These are phyloP conservation scores for Pomatorhinus ruficollis DNA, from an alignment of 2,113 vertebrate genomes.

Conservation along the genomic window DNA sequence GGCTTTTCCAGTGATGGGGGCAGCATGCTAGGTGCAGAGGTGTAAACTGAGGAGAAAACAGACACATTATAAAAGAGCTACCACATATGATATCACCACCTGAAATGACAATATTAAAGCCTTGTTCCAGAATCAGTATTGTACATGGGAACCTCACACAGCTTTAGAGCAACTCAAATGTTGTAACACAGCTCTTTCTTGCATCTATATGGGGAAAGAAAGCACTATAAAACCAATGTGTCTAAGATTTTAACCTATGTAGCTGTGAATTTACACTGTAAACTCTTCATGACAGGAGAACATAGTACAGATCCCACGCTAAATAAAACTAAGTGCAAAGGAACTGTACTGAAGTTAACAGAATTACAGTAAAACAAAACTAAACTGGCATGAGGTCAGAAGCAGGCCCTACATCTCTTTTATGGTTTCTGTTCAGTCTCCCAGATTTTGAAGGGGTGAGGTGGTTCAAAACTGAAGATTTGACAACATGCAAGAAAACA, in stretches of 20 bases:
- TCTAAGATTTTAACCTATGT: not conserved
- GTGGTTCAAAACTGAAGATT: not conserved
- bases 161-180: not conserved
- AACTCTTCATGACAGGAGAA: not conserved
- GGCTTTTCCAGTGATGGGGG: not conserved
- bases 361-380: not conserved
- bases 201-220: not conserved
- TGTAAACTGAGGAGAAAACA: not conserved
- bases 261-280: not conserved
- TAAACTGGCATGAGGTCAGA: not conserved
- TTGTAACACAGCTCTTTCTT: not conserved
- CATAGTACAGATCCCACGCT: not conserved
- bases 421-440: not conserved
- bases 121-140: not conserved
- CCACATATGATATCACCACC: not conserved
- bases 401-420: not conserved
- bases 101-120: not conserved
- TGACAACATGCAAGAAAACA: not conserved
- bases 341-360: not conserved
- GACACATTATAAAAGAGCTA: not conserved
- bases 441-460: not conserved
- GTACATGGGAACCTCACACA: not conserved
- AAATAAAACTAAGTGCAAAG: not conserved
- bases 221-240: not conserved
- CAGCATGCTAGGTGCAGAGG: not conserved